These are phyloP conservation scores for Cranoglanis bouderius DNA, from an alignment of 2,113 vertebrate species.

Conservation along the genomic window DNA sequence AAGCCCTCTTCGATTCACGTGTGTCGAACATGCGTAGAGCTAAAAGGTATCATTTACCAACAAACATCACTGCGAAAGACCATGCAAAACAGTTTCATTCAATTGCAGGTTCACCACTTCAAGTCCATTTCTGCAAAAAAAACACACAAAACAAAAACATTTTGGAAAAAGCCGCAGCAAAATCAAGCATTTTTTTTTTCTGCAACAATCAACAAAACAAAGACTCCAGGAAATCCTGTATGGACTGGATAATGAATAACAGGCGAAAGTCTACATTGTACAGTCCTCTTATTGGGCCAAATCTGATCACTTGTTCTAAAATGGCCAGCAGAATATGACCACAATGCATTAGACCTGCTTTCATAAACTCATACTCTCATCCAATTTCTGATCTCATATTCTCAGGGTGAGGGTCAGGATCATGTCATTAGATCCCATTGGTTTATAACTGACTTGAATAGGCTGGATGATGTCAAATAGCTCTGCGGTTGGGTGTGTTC, in stretches of 20 bases:
- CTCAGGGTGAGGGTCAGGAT: slow-evolving; percentile 11
- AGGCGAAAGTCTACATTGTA: background rate
- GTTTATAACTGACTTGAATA: slow-evolving; percentile 5
- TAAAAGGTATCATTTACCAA: too few relatives aligned
- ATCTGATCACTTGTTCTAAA: background rate
- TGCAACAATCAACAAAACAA: too few relatives aligned
- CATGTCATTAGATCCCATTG: background rate
- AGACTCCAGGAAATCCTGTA: too few relatives aligned
- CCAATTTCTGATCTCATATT: slow-evolving; percentile 1
- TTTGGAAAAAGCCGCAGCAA: too few relatives aligned
- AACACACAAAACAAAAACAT: too few relatives aligned
- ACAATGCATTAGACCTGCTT: background rate
- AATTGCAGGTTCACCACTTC: too few relatives aligned
- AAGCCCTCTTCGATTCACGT: too few relatives aligned
- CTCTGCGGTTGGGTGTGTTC: slow-evolving; percentile 32
- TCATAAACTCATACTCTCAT: background rate
- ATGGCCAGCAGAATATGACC: background rate
- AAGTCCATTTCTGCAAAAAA: too few relatives aligned
- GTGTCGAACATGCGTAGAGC: too few relatives aligned
- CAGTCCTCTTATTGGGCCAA: background rate
- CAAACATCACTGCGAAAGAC: too few relatives aligned
- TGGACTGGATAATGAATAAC: background rate
- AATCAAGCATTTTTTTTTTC: too few relatives aligned
- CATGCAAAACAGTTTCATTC: too few relatives aligned
- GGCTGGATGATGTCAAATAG: slow-evolving; percentile 17